phyloP scores from a whole-genome alignment of 2,888 invertebrate genomes.

The Gymnocheta viridis region DNA sequence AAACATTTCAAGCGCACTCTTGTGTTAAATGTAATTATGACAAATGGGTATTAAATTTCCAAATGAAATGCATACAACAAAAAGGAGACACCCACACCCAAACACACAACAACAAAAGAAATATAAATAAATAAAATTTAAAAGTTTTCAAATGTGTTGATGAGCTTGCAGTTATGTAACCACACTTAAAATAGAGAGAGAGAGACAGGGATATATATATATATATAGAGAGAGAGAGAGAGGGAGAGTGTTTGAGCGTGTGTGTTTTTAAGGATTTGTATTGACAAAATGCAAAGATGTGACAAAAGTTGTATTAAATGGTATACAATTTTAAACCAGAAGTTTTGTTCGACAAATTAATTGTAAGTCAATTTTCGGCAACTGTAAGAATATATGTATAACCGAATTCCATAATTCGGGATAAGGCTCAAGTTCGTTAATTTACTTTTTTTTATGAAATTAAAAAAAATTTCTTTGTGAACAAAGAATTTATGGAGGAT shows the following conservation, averaged over 20 bases:
- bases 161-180: background rate
- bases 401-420: no score
- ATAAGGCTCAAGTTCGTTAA: no score
- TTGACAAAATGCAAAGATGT: no score
- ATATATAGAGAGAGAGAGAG: no score
- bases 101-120: background rate
- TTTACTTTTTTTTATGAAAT: no score
- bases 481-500: no score
- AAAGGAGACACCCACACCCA: background rate
- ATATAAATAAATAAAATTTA: background rate
- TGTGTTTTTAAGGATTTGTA: background rate
- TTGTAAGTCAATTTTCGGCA: no score
- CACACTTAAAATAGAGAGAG: background rate
- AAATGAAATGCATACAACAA: constrained; percentile 34
- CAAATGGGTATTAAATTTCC: constrained; percentile 57
- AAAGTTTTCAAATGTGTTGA: background rate
- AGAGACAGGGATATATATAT: background rate
- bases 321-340: background rate
- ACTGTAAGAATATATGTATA: no score
- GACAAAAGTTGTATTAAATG: background rate
- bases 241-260: background rate
- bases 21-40: constrained; percentile 61
- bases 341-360: background rate
- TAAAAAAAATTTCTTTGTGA: no score
- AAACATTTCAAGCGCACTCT: constrained; percentile 50